Percentiles rank a stretch among this genome's conserved stretches.
These are phyloP conservation scores for Chymomyza procnemis DNA, from an alignment of 2,888 invertebrate genomes.

Conservation along the genomic window DNA sequence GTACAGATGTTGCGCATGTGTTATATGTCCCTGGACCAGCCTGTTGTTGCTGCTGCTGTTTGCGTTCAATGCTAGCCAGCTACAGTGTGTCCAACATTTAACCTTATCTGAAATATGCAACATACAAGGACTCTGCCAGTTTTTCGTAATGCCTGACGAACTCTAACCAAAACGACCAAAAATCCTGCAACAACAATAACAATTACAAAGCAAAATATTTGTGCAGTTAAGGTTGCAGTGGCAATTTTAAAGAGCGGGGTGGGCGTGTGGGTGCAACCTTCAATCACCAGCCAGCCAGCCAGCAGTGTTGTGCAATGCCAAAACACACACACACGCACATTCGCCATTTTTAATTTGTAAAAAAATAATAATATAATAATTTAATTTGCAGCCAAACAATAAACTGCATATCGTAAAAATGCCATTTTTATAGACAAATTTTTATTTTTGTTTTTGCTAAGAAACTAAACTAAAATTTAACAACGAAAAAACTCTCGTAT, in stretches of 20 bases:
- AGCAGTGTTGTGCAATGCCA: slow-evolving; percentile 19
- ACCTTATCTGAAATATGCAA: slow-evolving; percentile 72
- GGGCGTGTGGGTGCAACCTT: slow-evolving; percentile 27
- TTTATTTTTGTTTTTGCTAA: slow-evolving; percentile 62
- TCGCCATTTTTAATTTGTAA: not conserved
- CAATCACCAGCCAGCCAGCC: slow-evolving; percentile 26
- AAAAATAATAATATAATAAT: not conserved
- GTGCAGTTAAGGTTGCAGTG: not conserved
- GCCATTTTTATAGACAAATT: slow-evolving; percentile 65
- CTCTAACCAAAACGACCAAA: slow-evolving; percentile 22
- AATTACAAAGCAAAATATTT: not conserved
- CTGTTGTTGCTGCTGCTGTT: slow-evolving; percentile 17
- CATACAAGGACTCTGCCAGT: slow-evolving; percentile 61
- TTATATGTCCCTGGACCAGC: slow-evolving; percentile 54
- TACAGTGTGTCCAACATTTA: slow-evolving; percentile 57
- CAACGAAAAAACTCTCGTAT: not conserved
- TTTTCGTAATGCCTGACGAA: slow-evolving; percentile 60
- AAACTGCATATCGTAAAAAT: slow-evolving; percentile 3
- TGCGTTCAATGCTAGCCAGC: not conserved
- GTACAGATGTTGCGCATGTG: slow-evolving; percentile 22
- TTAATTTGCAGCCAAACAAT: not conserved
- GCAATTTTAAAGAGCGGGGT: not conserved
- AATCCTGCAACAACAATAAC: slow-evolving; percentile 15
- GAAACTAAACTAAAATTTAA: slow-evolving; percentile 10
- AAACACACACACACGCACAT: slow-evolving; percentile 18